Percentiles rank a stretch among this genome's conserved stretches.
These are phyloP conservation scores for Alosa sapidissima DNA, from an alignment of 2,797 vertebrate genomes.

Conservation along the genomic window DNA sequence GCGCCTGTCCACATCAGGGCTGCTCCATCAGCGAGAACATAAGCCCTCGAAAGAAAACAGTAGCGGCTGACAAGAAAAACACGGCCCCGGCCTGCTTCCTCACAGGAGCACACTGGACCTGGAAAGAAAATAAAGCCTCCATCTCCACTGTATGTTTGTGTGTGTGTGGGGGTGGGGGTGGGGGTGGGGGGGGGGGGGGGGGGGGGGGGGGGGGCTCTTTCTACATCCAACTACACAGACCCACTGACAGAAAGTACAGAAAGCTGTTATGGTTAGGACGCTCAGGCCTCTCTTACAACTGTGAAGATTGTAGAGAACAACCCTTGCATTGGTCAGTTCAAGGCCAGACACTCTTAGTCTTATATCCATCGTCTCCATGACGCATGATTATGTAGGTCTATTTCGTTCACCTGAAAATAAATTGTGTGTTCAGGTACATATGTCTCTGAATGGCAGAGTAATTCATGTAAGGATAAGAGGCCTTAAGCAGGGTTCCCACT, in stretches of 20 bases:
- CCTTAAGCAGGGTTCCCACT: neutral
- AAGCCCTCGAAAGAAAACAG: slow-evolving; percentile 68
- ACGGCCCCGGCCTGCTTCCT: slow-evolving; percentile 45
- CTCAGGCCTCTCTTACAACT: neutral
- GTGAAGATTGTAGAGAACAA: neutral
- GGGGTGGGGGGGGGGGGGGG: slow-evolving; percentile 44
- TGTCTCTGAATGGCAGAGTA: neutral
- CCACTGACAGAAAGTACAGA: slow-evolving; percentile 47
- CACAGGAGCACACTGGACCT: slow-evolving; percentile 55
- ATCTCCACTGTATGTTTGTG: slow-evolving; percentile 39
- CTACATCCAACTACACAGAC: slow-evolving; percentile 51
- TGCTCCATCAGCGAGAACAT: slow-evolving; percentile 52
- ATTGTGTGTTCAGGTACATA: neutral
- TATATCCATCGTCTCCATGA: neutral
- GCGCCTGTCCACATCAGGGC: slow-evolving; percentile 41
- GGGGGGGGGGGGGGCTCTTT: slow-evolving; percentile 50
- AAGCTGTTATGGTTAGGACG: slow-evolving; percentile 51
- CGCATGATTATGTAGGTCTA: neutral
- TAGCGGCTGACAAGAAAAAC: slow-evolving; percentile 71
- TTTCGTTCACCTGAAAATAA: neutral
- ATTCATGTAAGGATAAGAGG: neutral
- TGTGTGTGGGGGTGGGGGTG: slow-evolving; percentile 31
- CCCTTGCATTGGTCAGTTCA: neutral
- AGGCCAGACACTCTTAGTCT: neutral
- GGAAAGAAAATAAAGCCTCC: slow-evolving; percentile 68